Conservation (phyloP, 2,797 vertebrate genomes). For the Taenioides sp. region DNA sequence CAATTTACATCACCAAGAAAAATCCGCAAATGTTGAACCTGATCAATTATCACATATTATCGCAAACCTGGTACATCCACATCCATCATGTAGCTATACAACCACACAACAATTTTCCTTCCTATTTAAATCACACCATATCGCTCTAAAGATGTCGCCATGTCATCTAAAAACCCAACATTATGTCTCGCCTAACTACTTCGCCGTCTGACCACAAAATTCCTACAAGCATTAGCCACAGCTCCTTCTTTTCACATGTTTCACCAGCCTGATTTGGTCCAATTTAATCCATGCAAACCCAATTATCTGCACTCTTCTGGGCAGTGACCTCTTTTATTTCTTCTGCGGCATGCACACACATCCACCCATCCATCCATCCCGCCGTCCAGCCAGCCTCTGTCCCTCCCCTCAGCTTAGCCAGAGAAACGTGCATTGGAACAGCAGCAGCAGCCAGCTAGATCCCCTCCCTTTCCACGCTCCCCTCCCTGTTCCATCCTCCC, state of each 20-base stretch:
- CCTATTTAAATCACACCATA: not conserved
- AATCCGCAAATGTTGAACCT: too few relatives aligned
- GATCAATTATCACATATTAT: too few relatives aligned
- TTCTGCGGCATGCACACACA: constrained; percentile 16
- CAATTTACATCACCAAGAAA: too few relatives aligned
- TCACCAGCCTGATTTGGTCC: constrained; percentile 3
- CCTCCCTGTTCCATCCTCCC: constrained; percentile 57
- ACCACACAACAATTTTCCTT: too few relatives aligned
- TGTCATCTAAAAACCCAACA: not conserved
- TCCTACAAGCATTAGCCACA: not conserved
- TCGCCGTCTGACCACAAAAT: not conserved
- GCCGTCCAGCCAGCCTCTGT: constrained; percentile 32
- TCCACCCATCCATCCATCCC: constrained; percentile 31
- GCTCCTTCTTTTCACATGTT: not conserved
- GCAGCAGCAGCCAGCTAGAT: constrained; percentile 59
- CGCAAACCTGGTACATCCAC: too few relatives aligned
- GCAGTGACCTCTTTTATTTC: constrained; percentile 36
- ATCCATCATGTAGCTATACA: too few relatives aligned
- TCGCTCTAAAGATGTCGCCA: not conserved
- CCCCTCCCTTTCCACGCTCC: constrained; percentile 53
- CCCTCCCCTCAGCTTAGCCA: constrained; percentile 51
- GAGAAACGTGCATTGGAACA: constrained; percentile 51
- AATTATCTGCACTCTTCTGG: constrained; percentile 26
- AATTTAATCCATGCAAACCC: constrained; percentile 9
- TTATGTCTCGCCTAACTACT: not conserved